Evolutionary conservation across 2,888 invertebrate species (phyloP).

Genomic region (Ochropacha duplaris): DNA sequence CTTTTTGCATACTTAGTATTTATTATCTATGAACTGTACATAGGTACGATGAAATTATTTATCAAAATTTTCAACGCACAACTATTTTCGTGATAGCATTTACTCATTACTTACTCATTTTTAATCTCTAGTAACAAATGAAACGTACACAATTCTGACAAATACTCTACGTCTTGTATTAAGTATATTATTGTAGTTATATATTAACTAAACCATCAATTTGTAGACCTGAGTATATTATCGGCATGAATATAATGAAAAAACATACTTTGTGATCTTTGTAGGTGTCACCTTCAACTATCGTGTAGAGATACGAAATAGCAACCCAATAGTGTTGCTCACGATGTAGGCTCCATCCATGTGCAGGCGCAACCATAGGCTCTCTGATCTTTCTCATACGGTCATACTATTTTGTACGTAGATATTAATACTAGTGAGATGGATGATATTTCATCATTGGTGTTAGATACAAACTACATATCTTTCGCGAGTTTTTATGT

Average conservation of each 20-base stretch:
- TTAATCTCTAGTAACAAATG: constrained; percentile 5
- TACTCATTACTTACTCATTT: constrained; percentile 3
- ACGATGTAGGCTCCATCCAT: neutral
- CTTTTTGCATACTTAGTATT: constrained; percentile 42
- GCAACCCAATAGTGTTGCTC: neutral
- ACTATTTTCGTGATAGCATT: constrained; percentile 69
- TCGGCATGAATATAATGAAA: neutral
- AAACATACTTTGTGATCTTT: neutral
- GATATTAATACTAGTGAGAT: constrained; percentile 40
- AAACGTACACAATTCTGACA: constrained; percentile 38
- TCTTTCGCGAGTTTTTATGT: constrained; percentile 53
- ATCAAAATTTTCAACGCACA: constrained; percentile 76
- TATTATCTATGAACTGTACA: constrained; percentile 49
- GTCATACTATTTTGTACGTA: neutral
- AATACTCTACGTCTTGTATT: constrained; percentile 31
- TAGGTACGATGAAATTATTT: constrained; percentile 59
- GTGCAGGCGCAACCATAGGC: neutral
- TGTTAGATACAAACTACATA: constrained; percentile 73
- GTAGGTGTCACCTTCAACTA: neutral
- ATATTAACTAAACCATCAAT: constrained; percentile 4
- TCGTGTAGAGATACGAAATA: neutral
- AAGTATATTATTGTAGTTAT: constrained; percentile 18
- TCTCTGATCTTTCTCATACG: neutral
- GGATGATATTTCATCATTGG: constrained; percentile 54
- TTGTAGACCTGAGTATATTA: neutral